Percentiles rank a stretch among this genome's conserved stretches.
Evolutionary conservation across 2,113 vertebrate genomes (phyloP).

Genomic region (Anser cygnoides): DNA sequence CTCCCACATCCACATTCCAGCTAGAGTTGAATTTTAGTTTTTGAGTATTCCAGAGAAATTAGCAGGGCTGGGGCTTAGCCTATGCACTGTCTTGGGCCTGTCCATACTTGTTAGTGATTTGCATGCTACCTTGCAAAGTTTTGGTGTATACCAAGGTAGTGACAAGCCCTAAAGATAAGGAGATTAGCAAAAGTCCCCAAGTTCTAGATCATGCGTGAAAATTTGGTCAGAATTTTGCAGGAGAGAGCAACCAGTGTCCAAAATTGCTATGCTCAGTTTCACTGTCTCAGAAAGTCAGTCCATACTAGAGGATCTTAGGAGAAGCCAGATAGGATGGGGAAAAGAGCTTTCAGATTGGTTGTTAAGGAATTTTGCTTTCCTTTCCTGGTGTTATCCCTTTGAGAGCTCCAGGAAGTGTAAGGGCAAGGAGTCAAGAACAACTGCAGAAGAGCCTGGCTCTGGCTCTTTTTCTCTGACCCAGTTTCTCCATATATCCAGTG

Average conservation of each 20-base stretch:
- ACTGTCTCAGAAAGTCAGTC: not conserved
- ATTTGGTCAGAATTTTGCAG: not conserved
- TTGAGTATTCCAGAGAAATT: not conserved
- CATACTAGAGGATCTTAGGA: not conserved
- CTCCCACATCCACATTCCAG: not conserved
- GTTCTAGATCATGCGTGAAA: not conserved
- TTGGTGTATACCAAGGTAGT: not conserved
- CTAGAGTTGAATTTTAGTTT: not conserved
- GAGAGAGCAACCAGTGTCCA: not conserved
- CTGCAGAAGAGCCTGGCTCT: not conserved
- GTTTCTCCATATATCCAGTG: not conserved
- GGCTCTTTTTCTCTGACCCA: not conserved
- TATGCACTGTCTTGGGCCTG: not conserved
- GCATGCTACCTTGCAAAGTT: not conserved
- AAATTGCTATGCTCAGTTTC: not conserved
- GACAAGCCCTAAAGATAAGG: not conserved
- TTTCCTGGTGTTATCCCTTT: not conserved
- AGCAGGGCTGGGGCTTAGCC: not conserved
- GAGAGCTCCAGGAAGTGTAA: not conserved
- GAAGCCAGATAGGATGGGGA: not conserved
- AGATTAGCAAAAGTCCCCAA: not conserved
- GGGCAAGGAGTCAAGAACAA: not conserved
- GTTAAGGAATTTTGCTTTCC: no score
- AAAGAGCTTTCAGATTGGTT: not conserved
- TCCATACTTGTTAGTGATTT: not conserved